Conservation (phyloP, 2,888 invertebrate genomes). For the Drosophila mulleri region DNA sequence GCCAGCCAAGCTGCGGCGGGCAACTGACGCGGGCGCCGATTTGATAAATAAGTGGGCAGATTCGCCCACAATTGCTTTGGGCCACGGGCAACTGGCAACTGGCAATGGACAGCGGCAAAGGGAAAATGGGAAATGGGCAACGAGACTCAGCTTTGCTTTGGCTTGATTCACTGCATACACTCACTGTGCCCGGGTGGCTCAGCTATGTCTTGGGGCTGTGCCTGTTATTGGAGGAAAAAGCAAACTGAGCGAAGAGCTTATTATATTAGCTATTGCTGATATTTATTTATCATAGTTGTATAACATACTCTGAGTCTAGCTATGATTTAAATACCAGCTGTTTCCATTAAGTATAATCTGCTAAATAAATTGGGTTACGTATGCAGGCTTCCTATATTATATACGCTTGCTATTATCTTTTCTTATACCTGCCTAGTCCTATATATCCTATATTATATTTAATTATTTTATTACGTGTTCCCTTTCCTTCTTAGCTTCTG, state of each 20-base stretch:
- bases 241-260: background rate
- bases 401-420: too few relatives aligned
- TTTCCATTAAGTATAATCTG: too few relatives aligned
- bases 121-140: background rate
- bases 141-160: slow-evolving; percentile 27
- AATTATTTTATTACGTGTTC: too few relatives aligned
- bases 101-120: background rate
- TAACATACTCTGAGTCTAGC: too few relatives aligned
- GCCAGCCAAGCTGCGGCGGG: background rate
- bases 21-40: slow-evolving; percentile 43
- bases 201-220: background rate
- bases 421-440: too few relatives aligned
- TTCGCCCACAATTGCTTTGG: slow-evolving; percentile 41
- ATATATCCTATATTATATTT: too few relatives aligned
- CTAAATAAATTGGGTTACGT: too few relatives aligned
- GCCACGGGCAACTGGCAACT: slow-evolving; percentile 10
- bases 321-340: too few relatives aligned
- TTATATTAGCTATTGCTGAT: too few relatives aligned
- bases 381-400: too few relatives aligned
- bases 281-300: too few relatives aligned
- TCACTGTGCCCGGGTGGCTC: background rate
- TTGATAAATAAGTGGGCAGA: slow-evolving; percentile 73
- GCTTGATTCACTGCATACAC: slow-evolving; percentile 5
- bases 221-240: background rate
- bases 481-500: too few relatives aligned